Conservation (phyloP, 64 coral and sea anemone genomes). For the Cladopsammia gracilis region DNA sequence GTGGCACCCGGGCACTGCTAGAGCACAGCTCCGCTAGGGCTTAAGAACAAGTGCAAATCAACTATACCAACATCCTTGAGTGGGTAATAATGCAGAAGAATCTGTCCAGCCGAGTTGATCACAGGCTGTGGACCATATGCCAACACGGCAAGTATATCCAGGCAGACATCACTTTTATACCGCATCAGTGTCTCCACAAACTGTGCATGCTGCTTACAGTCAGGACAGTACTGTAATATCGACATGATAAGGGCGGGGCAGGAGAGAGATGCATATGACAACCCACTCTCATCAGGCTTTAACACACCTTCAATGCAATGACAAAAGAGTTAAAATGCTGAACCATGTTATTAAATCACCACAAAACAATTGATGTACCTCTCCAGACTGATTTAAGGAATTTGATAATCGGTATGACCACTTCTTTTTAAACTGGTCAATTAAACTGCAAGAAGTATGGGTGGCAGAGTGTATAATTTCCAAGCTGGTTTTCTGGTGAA, state of each 20-base stretch:
- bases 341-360: no score
- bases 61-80: slow-evolving; percentile 84
- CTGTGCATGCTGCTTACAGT: slow-evolving; percentile 96
- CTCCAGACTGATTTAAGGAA: no score
- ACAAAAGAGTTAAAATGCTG: not conserved
- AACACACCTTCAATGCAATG: slow-evolving; percentile 54
- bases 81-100: slow-evolving; percentile 93
- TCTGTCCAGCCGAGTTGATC: slow-evolving; percentile 89
- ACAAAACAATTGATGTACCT: no score
- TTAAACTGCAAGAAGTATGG: no score
- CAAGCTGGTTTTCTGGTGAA: no score
- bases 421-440: no score
- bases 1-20: no score
- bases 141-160: slow-evolving; percentile 91
- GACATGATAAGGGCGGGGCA: slow-evolving; percentile 95
- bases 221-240: slow-evolving; percentile 89
- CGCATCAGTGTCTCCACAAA: slow-evolving; percentile 95
- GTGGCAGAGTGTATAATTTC: no score
- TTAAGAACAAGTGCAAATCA: no score
- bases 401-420: no score
- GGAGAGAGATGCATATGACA: slow-evolving; percentile 83
- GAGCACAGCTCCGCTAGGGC: no score
- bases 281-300: slow-evolving; percentile 44
- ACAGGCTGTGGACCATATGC: slow-evolving; percentile 94
- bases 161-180: slow-evolving; percentile 92